A percentile compares a stretch with the other conserved stretches of the same genome.
Evolutionary conservation across 2,797 vertebrate genomes (phyloP).

Genomic region (Crocidura indochinensis): DNA sequence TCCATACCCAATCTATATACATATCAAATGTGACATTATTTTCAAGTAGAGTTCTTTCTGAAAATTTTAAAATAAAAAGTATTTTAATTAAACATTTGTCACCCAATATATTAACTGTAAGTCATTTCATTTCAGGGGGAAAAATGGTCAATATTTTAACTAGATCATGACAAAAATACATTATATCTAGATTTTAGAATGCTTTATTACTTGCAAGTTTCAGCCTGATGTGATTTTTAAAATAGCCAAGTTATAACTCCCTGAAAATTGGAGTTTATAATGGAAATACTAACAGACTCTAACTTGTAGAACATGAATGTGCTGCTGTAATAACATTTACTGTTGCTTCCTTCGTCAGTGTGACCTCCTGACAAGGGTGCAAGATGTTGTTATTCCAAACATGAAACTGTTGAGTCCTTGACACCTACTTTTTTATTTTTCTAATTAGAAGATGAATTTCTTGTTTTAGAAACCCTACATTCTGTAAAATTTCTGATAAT

Average conservation of each 20-base stretch:
- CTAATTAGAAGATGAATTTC: slow-evolving; percentile 71
- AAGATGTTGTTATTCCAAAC: slow-evolving; percentile 32
- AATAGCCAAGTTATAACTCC: slow-evolving; percentile 85
- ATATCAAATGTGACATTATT: slow-evolving; percentile 52
- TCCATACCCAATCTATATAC: slow-evolving; percentile 28
- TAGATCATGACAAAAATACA: slow-evolving; percentile 77
- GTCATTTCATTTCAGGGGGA: slow-evolving; percentile 67
- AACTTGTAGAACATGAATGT: slow-evolving; percentile 73
- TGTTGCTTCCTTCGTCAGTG: slow-evolving; percentile 33
- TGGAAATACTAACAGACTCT: slow-evolving; percentile 80
- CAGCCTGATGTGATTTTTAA: slow-evolving; percentile 84
- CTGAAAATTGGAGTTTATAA: slow-evolving; percentile 84
- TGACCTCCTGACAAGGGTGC: neutral
- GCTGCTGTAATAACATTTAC: slow-evolving; percentile 63
- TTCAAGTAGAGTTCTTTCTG: slow-evolving; percentile 69
- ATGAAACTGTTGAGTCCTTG: neutral
- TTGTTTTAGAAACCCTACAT: slow-evolving; percentile 52
- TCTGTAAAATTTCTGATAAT: neutral
- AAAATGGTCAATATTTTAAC: slow-evolving; percentile 77
- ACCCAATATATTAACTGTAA: slow-evolving; percentile 72
- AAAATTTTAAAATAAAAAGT: slow-evolving; percentile 67
- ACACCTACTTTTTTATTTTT: slow-evolving; percentile 62
- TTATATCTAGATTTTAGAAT: slow-evolving; percentile 78
- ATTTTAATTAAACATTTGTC: slow-evolving; percentile 74
- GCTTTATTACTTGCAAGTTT: slow-evolving; percentile 83